Conservation (phyloP, 2,113 vertebrate species). For the Sisor rabdophorus region DNA sequence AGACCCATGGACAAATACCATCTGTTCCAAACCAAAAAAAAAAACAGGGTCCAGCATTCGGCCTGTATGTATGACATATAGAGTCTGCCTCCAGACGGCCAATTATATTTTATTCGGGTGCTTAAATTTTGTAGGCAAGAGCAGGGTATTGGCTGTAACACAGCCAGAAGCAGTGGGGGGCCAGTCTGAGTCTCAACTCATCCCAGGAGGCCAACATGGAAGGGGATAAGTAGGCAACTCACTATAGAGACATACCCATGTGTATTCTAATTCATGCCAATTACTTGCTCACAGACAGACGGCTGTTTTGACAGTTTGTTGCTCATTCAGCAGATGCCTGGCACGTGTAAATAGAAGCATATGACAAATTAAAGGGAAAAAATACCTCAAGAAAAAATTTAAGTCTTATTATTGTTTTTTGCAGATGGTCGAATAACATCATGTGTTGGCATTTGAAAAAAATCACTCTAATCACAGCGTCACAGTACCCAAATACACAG, state of each 20-base stretch:
- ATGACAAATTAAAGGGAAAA: constrained; percentile 7
- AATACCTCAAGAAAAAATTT: not conserved
- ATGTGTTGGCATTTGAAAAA: not conserved
- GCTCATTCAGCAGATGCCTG: constrained; percentile 71
- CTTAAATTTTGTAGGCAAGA: constrained; percentile 71
- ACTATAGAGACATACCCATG: constrained; percentile 61
- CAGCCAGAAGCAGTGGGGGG: constrained; percentile 62
- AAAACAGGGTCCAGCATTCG: constrained; percentile 48
- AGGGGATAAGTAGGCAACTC: constrained; percentile 60
- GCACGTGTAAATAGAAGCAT: constrained; percentile 43
- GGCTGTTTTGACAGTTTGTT: constrained; percentile 63
- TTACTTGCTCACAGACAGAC: constrained; percentile 70
- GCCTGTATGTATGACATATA: constrained; percentile 62
- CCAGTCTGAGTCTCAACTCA: constrained; percentile 62
- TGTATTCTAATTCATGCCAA: constrained; percentile 69
- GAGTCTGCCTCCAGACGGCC: constrained; percentile 69
- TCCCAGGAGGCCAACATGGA: constrained; percentile 66
- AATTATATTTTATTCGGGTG: constrained; percentile 76
- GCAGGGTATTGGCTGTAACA: constrained; percentile 72
- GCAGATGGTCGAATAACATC: not conserved
- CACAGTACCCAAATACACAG: not conserved
- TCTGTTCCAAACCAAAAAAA: constrained; percentile 74
- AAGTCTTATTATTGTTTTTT: not conserved
- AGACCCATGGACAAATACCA: constrained; percentile 70
- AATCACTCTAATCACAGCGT: not conserved